phyloP scores from a whole-genome alignment of 2,888 invertebrate genomes.

The Lampropteryx suffumata region DNA sequence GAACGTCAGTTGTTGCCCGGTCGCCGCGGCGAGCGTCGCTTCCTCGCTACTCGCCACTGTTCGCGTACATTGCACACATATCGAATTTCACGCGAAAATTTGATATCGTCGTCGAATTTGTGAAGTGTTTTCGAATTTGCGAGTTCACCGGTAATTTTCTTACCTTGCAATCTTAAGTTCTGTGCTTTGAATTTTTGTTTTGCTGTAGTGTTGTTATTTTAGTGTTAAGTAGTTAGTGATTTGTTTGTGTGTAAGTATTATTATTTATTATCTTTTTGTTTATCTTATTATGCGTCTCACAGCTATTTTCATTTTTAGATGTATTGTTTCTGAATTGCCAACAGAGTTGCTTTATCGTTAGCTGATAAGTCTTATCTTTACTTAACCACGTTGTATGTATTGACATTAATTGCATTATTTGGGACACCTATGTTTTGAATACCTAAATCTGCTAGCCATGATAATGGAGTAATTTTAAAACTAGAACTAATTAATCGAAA shows the following conservation, averaged over 20 bases:
- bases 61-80: conserved; percentile 70
- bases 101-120: conserved; percentile 77
- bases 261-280: conserved; percentile 37
- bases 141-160: conserved; percentile 60
- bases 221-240: conserved; percentile 58
- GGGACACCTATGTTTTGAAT: conserved; percentile 34
- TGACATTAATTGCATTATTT: conserved; percentile 55
- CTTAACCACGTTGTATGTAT: conserved; percentile 52
- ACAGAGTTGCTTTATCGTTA: conserved; percentile 74
- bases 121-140: conserved; percentile 67
- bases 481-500: too few species aligned
- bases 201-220: conserved; percentile 70
- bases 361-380: conserved; percentile 69
- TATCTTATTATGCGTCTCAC: conserved; percentile 7
- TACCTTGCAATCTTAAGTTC: conserved; percentile 40
- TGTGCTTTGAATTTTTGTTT: conserved; percentile 56
- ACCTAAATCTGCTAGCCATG: not conserved
- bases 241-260: conserved; percentile 64
- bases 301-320: conserved; percentile 32
- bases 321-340: conserved; percentile 57
- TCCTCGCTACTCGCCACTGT: conserved; percentile 39
- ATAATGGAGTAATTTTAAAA: not conserved
- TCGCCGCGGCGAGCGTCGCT: conserved; percentile 61
- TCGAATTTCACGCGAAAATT: conserved; percentile 81
- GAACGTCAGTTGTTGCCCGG: conserved; percentile 71